Evolutionary conservation across 2,113 vertebrate genomes (phyloP), one percentile per base, ranked within the genome.

Genomic region (Todiramphus saurophagus): DNA sequence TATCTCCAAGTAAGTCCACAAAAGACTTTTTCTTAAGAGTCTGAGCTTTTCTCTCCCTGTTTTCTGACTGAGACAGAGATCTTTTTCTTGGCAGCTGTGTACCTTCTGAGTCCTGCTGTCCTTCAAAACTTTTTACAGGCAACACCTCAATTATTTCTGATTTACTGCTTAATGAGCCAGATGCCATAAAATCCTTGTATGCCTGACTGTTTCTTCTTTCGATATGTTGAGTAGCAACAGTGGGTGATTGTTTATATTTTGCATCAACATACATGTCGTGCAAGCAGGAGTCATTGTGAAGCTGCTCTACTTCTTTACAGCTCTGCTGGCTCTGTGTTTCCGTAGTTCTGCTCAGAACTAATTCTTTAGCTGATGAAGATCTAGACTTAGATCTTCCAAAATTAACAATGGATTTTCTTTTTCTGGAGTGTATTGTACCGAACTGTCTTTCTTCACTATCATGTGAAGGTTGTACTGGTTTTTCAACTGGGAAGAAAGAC

Each of bases 1-100:
- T 99, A 97, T 99, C 99, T 80, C 99, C 99, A 60, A 99, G 97
- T 83, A 99, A 98, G 84, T 98, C 98, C 83, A 94, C 93, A 84
- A 99, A 95, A 85, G 95, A 94, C 63, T 84, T 91, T 58, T 86
- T 92, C 90, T 96, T 95, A 33, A n/a, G 93, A 62, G 37, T 75
- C 64, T 94, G 80, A 81, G 85, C 53, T 91, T 96, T 92, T 90
- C 21, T 64, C 24, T 84, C 94, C 59, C 30, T 83, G 25, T 92
- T 87, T 96, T 95, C 96, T 64, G 84, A 63, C 64, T 92, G 93
- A 83, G 93, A 96, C 78, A 93, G 19, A 11, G 63, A 73, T 60
- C 72, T 86, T 70, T 95, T 94, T 94, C 91, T 94, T 77, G 82
- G 89, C 73, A 80, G 24, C 28, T 74, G 78, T 24, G 24, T 55